Conservation (phyloP, 64 coral and sea anemone species). For the Pocillopora verrucosa region DNA sequence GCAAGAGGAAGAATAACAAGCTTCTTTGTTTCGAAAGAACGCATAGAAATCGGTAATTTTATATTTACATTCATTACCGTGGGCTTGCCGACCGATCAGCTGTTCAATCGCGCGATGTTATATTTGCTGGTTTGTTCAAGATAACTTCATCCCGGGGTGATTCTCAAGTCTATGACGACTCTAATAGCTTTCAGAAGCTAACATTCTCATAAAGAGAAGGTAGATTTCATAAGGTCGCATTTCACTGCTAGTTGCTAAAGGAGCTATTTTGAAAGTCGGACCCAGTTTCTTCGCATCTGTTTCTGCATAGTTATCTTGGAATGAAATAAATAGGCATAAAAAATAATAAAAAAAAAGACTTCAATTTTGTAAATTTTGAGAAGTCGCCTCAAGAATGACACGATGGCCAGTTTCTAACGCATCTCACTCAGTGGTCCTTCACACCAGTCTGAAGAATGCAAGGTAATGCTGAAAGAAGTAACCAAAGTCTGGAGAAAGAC, state of each 20-base stretch:
- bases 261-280: too few species aligned
- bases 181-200: background rate
- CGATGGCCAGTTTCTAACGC: too few species aligned
- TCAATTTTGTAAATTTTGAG: background rate
- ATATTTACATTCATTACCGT: background rate
- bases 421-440: background rate
- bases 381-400: too few species aligned
- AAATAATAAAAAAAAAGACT: background rate
- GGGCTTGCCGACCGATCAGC: background rate
- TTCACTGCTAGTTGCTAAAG: too few species aligned
- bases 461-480: conserved; percentile 17
- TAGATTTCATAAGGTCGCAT: background rate
- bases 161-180: background rate
- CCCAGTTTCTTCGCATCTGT: too few species aligned
- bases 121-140: background rate
- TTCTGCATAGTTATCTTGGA: too few species aligned
- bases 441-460: conserved; percentile 23
- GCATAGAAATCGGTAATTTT: background rate
- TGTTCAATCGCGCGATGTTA: background rate
- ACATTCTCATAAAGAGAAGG: background rate
- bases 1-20: background rate
- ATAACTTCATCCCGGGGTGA: background rate
- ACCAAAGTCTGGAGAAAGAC: conserved; percentile 35
- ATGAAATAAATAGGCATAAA: too few species aligned
- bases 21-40: background rate